A percentile compares a stretch with the other conserved stretches of the same genome.
Conservation (phyloP, 2,888 invertebrate genomes). For the Apamea monoglypha region DNA sequence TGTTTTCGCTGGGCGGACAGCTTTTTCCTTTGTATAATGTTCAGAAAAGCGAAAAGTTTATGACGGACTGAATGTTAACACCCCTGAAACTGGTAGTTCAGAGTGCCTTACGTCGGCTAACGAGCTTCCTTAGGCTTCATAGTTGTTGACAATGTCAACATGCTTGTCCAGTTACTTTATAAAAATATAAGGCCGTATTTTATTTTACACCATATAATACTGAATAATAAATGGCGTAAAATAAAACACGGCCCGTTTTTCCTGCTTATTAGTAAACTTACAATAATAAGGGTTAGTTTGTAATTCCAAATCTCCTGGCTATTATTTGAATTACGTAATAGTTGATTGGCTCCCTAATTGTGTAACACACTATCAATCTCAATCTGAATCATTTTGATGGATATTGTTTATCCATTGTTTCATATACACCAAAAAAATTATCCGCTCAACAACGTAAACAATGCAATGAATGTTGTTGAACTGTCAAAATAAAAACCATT, state of each 20-base stretch:
- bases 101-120: slow-evolving; percentile 58
- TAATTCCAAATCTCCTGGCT: neutral
- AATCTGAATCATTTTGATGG: neutral
- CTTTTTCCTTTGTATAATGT: slow-evolving; percentile 73
- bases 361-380: too few relatives aligned
- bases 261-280: too few relatives aligned
- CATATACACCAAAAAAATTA: neutral
- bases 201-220: too few relatives aligned
- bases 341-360: too few relatives aligned
- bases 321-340: neutral
- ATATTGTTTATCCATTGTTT: neutral
- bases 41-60: slow-evolving; percentile 74
- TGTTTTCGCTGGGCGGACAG: slow-evolving; percentile 66
- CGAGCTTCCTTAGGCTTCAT: slow-evolving; percentile 56
- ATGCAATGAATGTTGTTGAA: too few relatives aligned
- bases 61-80: slow-evolving; percentile 73
- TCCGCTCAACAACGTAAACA: neutral
- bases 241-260: slow-evolving; percentile 2
- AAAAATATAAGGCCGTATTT: neutral
- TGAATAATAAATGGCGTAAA: neutral
- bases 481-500: too few relatives aligned
- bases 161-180: slow-evolving; percentile 19
- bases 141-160: slow-evolving; percentile 24
- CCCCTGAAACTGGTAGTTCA: slow-evolving; percentile 70
- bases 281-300: neutral